These are phyloP conservation scores for Arenaria interpres DNA, from an alignment of 2,113 vertebrate species.

Conservation along the genomic window DNA sequence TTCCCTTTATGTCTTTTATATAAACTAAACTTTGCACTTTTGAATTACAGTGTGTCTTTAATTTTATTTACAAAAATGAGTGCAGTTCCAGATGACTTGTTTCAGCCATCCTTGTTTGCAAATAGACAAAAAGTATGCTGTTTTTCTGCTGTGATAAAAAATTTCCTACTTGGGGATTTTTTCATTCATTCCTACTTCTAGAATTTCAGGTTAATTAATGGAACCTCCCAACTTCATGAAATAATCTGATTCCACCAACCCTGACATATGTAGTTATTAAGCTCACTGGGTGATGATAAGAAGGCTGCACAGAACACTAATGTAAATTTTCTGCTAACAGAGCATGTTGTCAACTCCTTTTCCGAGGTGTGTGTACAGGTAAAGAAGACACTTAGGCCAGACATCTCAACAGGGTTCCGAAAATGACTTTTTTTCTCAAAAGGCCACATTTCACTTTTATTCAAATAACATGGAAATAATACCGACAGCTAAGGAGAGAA, in stretches of 20 bases:
- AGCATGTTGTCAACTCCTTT: neutral
- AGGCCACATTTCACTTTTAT: neutral
- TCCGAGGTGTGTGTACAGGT: neutral
- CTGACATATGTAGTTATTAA: neutral
- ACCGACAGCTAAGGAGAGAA: neutral
- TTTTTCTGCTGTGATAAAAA: neutral
- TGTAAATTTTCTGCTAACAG: neutral
- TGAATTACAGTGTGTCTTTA: neutral
- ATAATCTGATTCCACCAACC: neutral
- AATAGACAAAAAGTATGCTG: neutral
- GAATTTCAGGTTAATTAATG: neutral
- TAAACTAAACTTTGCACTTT: neutral
- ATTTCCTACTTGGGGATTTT: neutral
- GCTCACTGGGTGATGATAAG: too few species aligned
- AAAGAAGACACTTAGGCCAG: neutral
- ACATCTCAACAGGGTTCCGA: neutral
- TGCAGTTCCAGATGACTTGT: neutral
- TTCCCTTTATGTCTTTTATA: neutral
- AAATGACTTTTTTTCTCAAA: neutral
- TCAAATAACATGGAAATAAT: neutral
- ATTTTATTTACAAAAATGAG: neutral
- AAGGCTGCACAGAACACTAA: neutral
- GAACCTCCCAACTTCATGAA: neutral
- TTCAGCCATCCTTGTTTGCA: neutral
- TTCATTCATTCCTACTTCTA: neutral